These are phyloP conservation scores for Cyprinodon variegatus DNA, from an alignment of 2,113 vertebrate genomes.

Conservation along the genomic window DNA sequence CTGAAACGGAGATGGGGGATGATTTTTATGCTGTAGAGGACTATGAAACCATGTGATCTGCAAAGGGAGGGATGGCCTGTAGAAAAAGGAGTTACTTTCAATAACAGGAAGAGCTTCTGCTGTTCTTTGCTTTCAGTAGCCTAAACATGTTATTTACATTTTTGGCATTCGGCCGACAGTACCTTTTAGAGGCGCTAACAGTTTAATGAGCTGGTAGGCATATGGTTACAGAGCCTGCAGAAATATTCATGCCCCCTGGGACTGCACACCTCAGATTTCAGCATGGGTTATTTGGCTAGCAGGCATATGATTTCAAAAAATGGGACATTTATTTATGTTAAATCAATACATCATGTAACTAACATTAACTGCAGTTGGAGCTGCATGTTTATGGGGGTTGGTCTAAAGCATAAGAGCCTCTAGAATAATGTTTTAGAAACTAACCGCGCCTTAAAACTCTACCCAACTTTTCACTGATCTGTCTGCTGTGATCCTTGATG, in stretches of 20 bases:
- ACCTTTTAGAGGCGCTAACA: slow-evolving; percentile 16
- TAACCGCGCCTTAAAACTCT: too few relatives aligned
- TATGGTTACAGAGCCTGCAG: background rate
- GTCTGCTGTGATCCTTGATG: too few relatives aligned
- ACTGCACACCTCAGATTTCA: background rate
- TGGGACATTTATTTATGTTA: too few relatives aligned
- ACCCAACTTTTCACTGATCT: too few relatives aligned
- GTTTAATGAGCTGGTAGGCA: slow-evolving; percentile 36
- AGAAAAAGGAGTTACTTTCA: slow-evolving; percentile 12
- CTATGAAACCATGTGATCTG: background rate
- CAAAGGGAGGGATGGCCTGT: slow-evolving; percentile 12
- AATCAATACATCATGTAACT: too few relatives aligned
- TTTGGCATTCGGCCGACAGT: slow-evolving; percentile 33
- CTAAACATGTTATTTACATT: slow-evolving; percentile 51
- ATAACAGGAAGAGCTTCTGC: slow-evolving; percentile 1
- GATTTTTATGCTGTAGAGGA: slow-evolving; percentile 1
- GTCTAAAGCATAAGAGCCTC: too few relatives aligned
- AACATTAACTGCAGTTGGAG: too few relatives aligned
- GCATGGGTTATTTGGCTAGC: background rate
- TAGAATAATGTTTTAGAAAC: too few relatives aligned
- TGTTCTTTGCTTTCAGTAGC: slow-evolving; percentile 12
- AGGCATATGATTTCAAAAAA: background rate
- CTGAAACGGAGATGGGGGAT: too few relatives aligned
- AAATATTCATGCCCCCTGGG: background rate
- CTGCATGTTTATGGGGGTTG: too few relatives aligned